A percentile compares a stretch with the other conserved stretches of the same genome.
Conservation (phyloP, 2,113 vertebrate species). For the Sphaerodactylus townsendi region DNA sequence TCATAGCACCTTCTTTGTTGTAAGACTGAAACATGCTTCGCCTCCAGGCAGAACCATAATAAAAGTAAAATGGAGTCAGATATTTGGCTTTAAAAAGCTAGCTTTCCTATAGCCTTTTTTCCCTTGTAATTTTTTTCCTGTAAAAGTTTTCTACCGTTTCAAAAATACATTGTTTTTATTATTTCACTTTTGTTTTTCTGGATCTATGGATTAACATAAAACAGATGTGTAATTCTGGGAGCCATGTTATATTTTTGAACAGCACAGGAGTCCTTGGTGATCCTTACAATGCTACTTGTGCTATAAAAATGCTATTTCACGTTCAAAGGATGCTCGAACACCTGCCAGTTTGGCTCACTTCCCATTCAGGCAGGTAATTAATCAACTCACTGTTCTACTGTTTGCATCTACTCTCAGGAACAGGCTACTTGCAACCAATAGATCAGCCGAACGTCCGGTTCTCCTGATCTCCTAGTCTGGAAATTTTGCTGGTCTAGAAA, state of each 20-base stretch:
- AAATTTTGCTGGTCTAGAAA: too few species aligned
- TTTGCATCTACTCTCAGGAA: too few species aligned
- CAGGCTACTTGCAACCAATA: too few species aligned
- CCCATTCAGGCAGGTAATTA: too few species aligned
- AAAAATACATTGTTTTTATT: constrained; percentile 58
- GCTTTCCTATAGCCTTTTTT: constrained; percentile 62
- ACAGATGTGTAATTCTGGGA: constrained; percentile 54
- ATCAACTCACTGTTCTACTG: too few species aligned
- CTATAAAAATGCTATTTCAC: neutral
- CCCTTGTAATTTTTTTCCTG: constrained; percentile 57
- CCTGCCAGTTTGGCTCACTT: too few species aligned
- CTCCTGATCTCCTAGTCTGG: too few species aligned
- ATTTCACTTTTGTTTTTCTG: constrained; percentile 62
- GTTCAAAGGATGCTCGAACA: neutral
- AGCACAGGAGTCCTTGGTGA: neutral
- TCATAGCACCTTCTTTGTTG: constrained; percentile 76
- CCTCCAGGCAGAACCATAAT: constrained; percentile 69
- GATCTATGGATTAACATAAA: constrained; percentile 55
- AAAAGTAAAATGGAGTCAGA: constrained; percentile 74
- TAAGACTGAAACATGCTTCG: constrained; percentile 60
- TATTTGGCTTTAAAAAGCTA: constrained; percentile 56
- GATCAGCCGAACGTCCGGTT: too few species aligned
- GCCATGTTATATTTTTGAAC: constrained; percentile 40
- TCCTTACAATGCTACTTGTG: constrained; percentile 6
- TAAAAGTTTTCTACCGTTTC: constrained; percentile 49